Base-by-base conservation (phyloP, 2,113 vertebrate genomes). In the Upupa epops region DNA sequence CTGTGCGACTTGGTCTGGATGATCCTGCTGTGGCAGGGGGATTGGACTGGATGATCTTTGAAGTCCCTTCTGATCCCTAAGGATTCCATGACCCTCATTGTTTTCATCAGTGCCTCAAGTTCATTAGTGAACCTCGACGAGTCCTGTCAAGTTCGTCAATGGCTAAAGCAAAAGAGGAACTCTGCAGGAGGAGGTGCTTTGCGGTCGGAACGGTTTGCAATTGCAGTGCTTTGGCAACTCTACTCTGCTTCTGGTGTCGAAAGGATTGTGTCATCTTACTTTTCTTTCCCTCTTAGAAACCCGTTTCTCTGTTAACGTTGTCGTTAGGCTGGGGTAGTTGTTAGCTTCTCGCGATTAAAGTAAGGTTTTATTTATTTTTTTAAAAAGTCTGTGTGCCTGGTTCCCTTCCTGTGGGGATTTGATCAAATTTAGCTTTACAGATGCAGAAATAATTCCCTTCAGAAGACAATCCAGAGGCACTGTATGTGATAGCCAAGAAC, bases 401-500 rank as follows among this genome's bases (percentile, higher is more conserved):
- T 83, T 91, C 78, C 93, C 42, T 86, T 96, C 90, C 46, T 83
- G 28, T 61, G 75, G 58, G 65, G 88, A 88, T 84, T 69, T 94
- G 86, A 95, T 93, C 88, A 91, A 94, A 93, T 96, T 95, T 91
- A 86, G 56, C 58, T 91, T 88, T 93, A 91, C 37, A 95, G 94
- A 95, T 90, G 56, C 83, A 75, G 65, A 93, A 89, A 86, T 90
- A 95, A 92, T 91, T 91, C 94, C 72, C 88, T 76, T 88, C 48
- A 81, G 69, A 81, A 90, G 66, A 65, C 12, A 89, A 94, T 36
- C 31, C 71, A 85, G 82, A 83, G 45, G 54, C 77, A 51, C 34
- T 61, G 56, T 65, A 29, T 64, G 45, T 65, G 54, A 64, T 81
- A 71, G 25, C 48, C 48, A 86, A 81, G 72, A 82, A 28, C 49